Evolutionary conservation across 1,140 invertebrate species (phyloP), one percentile per base, ranked within the genome.

Genomic region (Periplaneta americana): DNA sequence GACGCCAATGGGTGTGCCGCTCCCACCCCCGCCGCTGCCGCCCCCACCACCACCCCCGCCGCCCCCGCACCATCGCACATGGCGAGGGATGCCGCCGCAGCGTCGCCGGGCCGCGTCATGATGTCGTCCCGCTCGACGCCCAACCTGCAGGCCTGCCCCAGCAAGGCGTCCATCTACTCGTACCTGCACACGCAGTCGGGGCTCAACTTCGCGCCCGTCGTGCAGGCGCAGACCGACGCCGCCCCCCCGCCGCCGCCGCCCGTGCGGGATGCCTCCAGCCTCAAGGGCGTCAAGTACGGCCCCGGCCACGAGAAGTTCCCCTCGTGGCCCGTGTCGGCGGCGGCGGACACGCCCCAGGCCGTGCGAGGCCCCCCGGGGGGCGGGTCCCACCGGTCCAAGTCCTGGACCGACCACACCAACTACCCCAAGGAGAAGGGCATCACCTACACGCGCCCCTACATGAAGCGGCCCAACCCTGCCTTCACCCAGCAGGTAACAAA

Each of bases 291-390:
- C 82, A 92, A 92, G 84, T 93, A 93, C 88, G 93, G 92, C 31
- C 92, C 93, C 78, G 93, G 92, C 81, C 95, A 96, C 89, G 95
- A 95, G 87, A 95, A 95, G 85, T 95, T 93, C 85, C 94, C 95
- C 5, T 95, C 94, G 74, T 95, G 95, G 94, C 94, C 94, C 17
- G 91, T 92, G 82, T 88, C 90, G 32, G 89, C 91, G 76, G 88
- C 88, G 17, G 87, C 88, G 75, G 89, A 90, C 79, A 86, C 87
- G 28, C 87, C 89, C 66, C 85, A 86, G 66, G 86, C 85, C 39
- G 83, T 91, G 86, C 74, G 92, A 88, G 91, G 89, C 88, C 80
- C 90, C 88, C 88, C 89, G 85, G 86, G 89, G 82, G 87, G 89
- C 76, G 90, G 92, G 84, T 91, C 91, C 35, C 89, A 91, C 85